A percentile compares a stretch with the other conserved stretches of the same genome.
phyloP scores from a whole-genome alignment of 1,140 invertebrate genomes.

The Acromyrmex charruanus region DNA sequence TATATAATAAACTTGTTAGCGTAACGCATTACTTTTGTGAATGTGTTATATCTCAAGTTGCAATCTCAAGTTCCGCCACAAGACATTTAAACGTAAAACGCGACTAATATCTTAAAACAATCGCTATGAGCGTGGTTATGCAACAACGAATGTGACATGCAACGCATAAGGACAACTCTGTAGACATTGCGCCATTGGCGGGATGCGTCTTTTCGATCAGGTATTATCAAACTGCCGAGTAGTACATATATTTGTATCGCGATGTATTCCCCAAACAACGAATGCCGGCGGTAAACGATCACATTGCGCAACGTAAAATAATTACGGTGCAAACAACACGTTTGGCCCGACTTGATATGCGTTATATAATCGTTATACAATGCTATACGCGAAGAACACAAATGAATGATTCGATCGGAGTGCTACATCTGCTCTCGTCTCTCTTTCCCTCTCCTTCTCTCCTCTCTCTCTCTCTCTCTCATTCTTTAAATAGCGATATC shows the following conservation, averaged over 20 bases:
- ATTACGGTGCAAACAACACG: slow-evolving; percentile 60
- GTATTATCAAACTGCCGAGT: slow-evolving; percentile 56
- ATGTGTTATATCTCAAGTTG: background rate
- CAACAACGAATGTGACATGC: slow-evolving; percentile 29
- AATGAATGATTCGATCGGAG: slow-evolving; percentile 57
- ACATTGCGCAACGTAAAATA: slow-evolving; percentile 60
- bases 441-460: background rate
- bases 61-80: background rate
- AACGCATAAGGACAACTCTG: slow-evolving; percentile 1
- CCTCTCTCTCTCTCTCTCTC: background rate
- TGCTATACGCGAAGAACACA: slow-evolving; percentile 37
- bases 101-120: slow-evolving; percentile 44
- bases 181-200: slow-evolving; percentile 18
- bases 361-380: slow-evolving; percentile 70
- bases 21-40: slow-evolving; percentile 23
- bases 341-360: slow-evolving; percentile 58
- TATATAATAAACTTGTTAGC: background rate
- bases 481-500: background rate
- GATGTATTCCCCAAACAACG: slow-evolving; percentile 50
- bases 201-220: slow-evolving; percentile 33
- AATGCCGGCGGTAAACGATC: slow-evolving; percentile 39
- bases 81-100: slow-evolving; percentile 27
- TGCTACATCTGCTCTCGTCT: background rate
- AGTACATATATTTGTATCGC: slow-evolving; percentile 33
- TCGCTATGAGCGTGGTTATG: slow-evolving; percentile 35